Conservation (phyloP, 2,888 invertebrate genomes). For the Cotesia congregata region DNA sequence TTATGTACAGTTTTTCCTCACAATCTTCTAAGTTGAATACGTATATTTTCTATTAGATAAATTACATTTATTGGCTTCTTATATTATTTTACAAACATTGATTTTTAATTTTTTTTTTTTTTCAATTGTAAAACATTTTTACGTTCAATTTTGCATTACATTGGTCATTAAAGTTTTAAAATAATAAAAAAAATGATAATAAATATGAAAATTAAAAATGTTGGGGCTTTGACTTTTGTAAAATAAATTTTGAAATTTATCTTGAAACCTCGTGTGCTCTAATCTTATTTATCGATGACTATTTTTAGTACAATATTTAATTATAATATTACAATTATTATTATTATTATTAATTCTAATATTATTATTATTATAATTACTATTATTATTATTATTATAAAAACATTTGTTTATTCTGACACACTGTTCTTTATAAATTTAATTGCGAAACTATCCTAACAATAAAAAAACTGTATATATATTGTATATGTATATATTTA, state of each 20-base stretch:
- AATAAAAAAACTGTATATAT: not conserved
- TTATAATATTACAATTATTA: not conserved
- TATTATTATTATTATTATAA: not conserved
- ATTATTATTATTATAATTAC: not conserved
- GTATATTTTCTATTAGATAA: not conserved
- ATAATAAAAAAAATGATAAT: slow-evolving; percentile 7
- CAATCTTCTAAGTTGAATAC: not conserved
- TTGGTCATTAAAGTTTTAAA: slow-evolving; percentile 1
- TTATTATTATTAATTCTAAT: not conserved
- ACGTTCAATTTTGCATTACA: not conserved
- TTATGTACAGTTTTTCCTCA: slow-evolving; percentile 17
- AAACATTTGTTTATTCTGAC: not conserved
- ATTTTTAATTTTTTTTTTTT: not conserved
- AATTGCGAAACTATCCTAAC: not conserved
- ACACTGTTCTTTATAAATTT: not conserved
- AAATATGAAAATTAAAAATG: slow-evolving; percentile 6
- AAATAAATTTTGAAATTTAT: not conserved
- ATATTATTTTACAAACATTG: slow-evolving; percentile 25
- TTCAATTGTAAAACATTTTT: not conserved
- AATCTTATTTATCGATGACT: not conserved
- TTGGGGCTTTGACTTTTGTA: slow-evolving; percentile 9
- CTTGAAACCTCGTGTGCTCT: not conserved
- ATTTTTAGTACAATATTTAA: not conserved
- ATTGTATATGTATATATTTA: slow-evolving; percentile 1
- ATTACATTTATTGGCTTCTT: slow-evolving; percentile 30